Conservation (phyloP, 2,888 invertebrate genomes). For the Cryptocephalus primarius region DNA sequence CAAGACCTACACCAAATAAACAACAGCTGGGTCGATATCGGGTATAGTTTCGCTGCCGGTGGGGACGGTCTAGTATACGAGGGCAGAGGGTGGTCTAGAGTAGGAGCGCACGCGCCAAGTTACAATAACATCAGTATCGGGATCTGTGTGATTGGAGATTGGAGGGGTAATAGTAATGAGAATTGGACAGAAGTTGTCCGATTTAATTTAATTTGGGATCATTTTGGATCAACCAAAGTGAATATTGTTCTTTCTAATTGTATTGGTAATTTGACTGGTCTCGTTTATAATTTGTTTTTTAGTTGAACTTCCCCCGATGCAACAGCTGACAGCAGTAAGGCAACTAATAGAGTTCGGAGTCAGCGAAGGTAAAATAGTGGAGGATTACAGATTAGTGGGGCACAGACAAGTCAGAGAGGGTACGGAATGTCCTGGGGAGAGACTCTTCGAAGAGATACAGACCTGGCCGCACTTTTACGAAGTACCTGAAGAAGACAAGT, state of each 20-base stretch:
- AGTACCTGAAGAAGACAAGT: background rate
- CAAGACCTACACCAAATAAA: slow-evolving; percentile 50
- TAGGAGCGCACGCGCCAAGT: slow-evolving; percentile 59
- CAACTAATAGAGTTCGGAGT: slow-evolving; percentile 52
- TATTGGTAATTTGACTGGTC: no score
- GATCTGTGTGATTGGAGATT: slow-evolving; percentile 62
- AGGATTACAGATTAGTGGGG: slow-evolving; percentile 51
- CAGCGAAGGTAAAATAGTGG: slow-evolving; percentile 45
- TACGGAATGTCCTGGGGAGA: slow-evolving; percentile 59
- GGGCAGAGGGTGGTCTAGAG: slow-evolving; percentile 57
- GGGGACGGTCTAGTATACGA: slow-evolving; percentile 61
- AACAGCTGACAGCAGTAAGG: slow-evolving; percentile 47
- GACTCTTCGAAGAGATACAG: slow-evolving; percentile 47
- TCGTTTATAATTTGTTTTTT: slow-evolving; percentile 10
- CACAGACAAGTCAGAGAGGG: slow-evolving; percentile 47
- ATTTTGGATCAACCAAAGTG: no score
- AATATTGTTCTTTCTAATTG: no score
- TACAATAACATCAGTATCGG: slow-evolving; percentile 60
- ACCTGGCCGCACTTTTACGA: slow-evolving; percentile 46
- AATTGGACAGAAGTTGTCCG: no score
- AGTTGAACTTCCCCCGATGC: slow-evolving; percentile 48
- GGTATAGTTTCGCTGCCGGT: slow-evolving; percentile 60
- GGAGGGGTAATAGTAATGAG: slow-evolving; percentile 41
- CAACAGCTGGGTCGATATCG: slow-evolving; percentile 59
- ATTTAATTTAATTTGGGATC: no score